A percentile compares a stretch with the other conserved stretches of the same genome.
phyloP scores from a whole-genome alignment of 2,888 invertebrate species.

The Panzeria rudis region DNA sequence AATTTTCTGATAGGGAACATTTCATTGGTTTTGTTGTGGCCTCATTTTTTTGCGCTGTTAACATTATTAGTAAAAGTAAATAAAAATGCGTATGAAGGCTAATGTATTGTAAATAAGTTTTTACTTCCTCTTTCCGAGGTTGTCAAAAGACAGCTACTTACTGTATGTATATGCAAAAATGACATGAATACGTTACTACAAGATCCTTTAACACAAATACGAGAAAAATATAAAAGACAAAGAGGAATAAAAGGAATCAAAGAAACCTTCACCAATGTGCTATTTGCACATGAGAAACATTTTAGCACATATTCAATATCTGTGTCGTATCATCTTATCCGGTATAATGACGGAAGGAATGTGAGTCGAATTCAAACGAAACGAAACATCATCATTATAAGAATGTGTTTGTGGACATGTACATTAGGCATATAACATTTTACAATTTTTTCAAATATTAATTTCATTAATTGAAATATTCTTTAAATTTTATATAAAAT shows the following conservation, averaged over 20 bases:
- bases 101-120: slow-evolving; percentile 5
- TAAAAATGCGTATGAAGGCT: background rate
- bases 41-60: background rate
- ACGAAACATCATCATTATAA: slow-evolving; percentile 11
- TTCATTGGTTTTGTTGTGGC: no score
- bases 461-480: no score
- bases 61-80: slow-evolving; percentile 5
- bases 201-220: slow-evolving; percentile 1
- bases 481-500: no score
- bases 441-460: no score
- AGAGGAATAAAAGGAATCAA: background rate
- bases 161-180: background rate
- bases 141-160: slow-evolving; percentile 1
- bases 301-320: slow-evolving; percentile 78
- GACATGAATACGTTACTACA: background rate
- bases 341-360: slow-evolving; percentile 56
- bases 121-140: background rate
- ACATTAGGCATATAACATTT: no score
- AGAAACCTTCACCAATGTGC: slow-evolving; percentile 3
- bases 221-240: background rate
- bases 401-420: background rate
- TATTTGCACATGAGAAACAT: slow-evolving; percentile 75
- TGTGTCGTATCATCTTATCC: slow-evolving; percentile 70
- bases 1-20: background rate
- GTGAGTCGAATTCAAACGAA: slow-evolving; percentile 58